Conservation (phyloP, 2,113 vertebrate genomes). For the Morphnarchus princeps region DNA sequence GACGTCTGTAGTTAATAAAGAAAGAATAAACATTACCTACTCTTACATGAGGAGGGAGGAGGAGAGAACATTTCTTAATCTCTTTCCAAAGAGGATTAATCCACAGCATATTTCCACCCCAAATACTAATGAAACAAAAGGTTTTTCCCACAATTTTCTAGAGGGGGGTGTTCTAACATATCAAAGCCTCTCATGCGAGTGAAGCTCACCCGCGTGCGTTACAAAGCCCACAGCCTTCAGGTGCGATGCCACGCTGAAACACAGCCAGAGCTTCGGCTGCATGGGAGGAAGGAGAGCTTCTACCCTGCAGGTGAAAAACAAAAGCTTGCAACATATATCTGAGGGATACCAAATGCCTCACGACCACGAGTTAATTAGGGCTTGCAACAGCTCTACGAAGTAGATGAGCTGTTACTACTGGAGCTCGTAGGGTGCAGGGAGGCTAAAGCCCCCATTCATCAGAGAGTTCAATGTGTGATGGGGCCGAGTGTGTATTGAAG, state of each 20-base stretch:
- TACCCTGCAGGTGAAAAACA: neutral
- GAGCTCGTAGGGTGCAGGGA: rapidly evolving
- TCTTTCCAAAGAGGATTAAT: conserved; percentile 52
- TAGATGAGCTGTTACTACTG: neutral
- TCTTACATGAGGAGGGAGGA: conserved; percentile 2
- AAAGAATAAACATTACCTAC: conserved; percentile 48
- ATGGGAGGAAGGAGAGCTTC: neutral
- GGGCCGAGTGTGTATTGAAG: neutral
- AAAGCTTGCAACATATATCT: neutral
- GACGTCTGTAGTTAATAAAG: conserved; percentile 55
- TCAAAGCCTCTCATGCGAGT: neutral
- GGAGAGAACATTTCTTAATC: conserved; percentile 26
- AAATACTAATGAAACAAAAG: neutral
- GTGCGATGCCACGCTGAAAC: neutral
- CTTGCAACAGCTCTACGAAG: neutral
- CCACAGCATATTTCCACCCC: conserved; percentile 9
- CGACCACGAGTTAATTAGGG: neutral
- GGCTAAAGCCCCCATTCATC: rapidly evolving
- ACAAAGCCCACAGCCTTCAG: neutral
- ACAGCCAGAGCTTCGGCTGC: rapidly evolving
- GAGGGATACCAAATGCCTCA: neutral
- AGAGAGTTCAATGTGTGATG: neutral
- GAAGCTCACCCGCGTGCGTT: neutral
- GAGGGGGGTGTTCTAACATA: neutral
- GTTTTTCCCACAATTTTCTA: neutral